Base-by-base conservation (phyloP, 2,113 vertebrate species). In the Triplophysa rosa region DNA sequence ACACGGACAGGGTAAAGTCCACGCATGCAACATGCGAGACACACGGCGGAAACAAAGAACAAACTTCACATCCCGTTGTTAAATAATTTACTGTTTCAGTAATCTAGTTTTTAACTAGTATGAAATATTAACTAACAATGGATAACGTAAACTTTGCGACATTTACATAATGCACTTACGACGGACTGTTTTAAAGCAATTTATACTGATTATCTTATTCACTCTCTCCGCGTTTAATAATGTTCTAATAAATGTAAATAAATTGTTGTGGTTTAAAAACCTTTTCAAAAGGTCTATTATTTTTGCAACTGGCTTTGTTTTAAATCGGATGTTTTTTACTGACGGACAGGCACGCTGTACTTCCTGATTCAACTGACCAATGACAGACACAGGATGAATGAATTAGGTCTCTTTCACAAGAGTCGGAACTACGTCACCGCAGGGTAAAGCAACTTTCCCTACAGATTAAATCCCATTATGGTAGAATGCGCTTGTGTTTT, bases 1-100 rank as follows among this genome's bases (percentile, higher is more conserved):
- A 9, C 42, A 16, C n/a, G n/a, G 1, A 2, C 11, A 1, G 81
- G 81, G 52, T 62, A 78, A 82, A 78, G 81, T 77, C 62, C 75
- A 73, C 5, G 67, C 16, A 58, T 21, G 23, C 61, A 13, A 40
- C 69, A 72, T 23, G 23, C 29, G 23, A 40, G 40, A 17, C 21
- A 54, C 59, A 52, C 65, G 21, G 3, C 23, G 65, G 37, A 47
- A 61, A 52, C 42, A n/a, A 14, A 3, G 37, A 69, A 70, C 42
- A 70, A 37, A 66, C 19, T 19, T 45, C 47, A 71, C 37, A 58
- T 24, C 5, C n/a, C n/a, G 21, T 62, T 19, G 16, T 1, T 19
- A 42, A 45, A 24, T 26, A 0, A 62, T 26, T 45, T 16, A 19
- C 2, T 21, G 17, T n/a, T 3, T 19, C 2, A 9, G n/a, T 19